Conservation (phyloP, 2,113 vertebrate genomes). For the Gnathonemus longibarbis region DNA sequence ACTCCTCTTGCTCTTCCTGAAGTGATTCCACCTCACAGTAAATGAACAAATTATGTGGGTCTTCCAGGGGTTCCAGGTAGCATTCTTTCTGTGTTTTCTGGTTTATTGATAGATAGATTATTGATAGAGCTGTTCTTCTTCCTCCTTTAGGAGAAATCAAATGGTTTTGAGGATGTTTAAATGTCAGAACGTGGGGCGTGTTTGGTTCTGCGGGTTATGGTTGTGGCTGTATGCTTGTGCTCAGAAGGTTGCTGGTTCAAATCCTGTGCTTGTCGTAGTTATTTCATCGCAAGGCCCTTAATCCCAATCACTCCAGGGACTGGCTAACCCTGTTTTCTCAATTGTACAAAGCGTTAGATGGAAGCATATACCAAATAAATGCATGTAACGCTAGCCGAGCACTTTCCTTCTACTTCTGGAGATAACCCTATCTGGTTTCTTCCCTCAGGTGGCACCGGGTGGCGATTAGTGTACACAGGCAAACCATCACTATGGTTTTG, state of each 20-base stretch:
- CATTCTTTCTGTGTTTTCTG: not conserved
- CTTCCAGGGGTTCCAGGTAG: not conserved
- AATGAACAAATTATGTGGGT: not conserved
- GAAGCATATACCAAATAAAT: not conserved
- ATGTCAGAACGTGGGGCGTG: not conserved
- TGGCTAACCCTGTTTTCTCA: not conserved
- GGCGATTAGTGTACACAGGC: constrained; percentile 81
- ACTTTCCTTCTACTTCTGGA: not conserved
- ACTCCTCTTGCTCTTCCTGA: not conserved
- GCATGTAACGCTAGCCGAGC: not conserved
- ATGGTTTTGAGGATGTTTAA: not conserved
- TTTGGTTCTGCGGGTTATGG: not conserved
- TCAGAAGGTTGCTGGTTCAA: not conserved
- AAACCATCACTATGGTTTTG: constrained; percentile 77
- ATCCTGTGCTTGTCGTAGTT: not conserved
- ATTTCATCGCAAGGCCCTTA: not conserved
- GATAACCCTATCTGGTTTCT: not conserved
- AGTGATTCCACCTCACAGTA: not conserved
- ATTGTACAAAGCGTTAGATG: not conserved
- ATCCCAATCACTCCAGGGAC: not conserved
- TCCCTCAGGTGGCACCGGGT: constrained; percentile 83
- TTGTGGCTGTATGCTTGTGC: not conserved
- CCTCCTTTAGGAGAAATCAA: not conserved
- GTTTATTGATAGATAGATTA: not conserved
- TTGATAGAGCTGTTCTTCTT: not conserved